Evolutionary conservation across 2,888 invertebrate genomes (phyloP).

Genomic region (Drosophila mettleri): DNA sequence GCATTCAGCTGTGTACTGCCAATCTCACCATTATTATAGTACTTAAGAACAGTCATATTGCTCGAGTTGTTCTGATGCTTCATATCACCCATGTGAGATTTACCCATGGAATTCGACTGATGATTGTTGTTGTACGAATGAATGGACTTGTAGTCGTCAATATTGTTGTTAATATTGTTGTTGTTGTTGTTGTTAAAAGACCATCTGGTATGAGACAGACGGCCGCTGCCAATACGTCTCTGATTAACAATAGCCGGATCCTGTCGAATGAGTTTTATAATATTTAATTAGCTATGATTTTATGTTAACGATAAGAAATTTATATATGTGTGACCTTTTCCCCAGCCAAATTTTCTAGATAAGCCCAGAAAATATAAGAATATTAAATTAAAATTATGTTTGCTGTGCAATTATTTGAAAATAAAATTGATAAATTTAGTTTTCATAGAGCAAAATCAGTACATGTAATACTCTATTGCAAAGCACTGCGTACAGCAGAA

Average conservation of each 20-base stretch:
- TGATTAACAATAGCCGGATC: constrained; percentile 81
- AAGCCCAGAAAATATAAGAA: neutral
- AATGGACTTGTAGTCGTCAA: constrained; percentile 42
- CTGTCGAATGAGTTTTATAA: constrained; percentile 34
- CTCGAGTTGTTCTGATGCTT: constrained; percentile 35
- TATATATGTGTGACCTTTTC: too few species aligned
- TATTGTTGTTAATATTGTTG: constrained; percentile 5
- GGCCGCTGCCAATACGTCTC: constrained; percentile 83
- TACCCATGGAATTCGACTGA: constrained; percentile 23
- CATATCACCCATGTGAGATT: constrained; percentile 46
- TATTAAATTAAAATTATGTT: constrained; percentile 1
- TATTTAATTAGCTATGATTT: too few species aligned
- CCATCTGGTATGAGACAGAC: constrained; percentile 81
- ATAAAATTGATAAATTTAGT: neutral
- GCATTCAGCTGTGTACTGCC: constrained; percentile 27
- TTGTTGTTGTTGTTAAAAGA: constrained; percentile 45
- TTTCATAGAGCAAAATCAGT: neutral
- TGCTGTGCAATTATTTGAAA: neutral
- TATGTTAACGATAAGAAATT: too few species aligned
- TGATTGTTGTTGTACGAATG: constrained; percentile 43
- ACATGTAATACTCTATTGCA: neutral
- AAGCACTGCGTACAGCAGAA: too few species aligned
- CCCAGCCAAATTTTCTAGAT: neutral
- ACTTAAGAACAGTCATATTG: constrained; percentile 61
- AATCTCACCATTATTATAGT: constrained; percentile 69